Evolutionary conservation across 2,113 vertebrate species (phyloP).

Genomic region (Aleadryas rufinucha): DNA sequence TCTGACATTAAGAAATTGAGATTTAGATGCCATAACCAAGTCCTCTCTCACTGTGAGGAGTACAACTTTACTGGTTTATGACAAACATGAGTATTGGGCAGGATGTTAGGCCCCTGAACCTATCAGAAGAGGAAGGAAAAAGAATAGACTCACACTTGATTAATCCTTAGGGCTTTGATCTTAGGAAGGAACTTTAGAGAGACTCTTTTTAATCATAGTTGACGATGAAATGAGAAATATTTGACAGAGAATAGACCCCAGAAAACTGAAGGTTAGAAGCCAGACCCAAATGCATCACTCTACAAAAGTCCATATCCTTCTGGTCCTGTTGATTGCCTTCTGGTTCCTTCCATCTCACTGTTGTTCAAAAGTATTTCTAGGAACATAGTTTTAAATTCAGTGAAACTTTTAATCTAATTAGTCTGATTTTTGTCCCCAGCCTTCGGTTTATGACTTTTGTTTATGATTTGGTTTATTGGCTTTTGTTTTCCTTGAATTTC

Average conservation of each 20-base stretch:
- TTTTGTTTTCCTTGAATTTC: not conserved
- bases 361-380: not conserved
- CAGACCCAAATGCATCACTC: not conserved
- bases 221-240: not conserved
- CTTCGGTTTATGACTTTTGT: not conserved
- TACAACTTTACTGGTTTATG: not conserved
- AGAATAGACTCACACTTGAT: not conserved
- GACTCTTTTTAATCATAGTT: not conserved
- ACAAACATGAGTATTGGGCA: not conserved
- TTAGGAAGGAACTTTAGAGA: not conserved
- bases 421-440: not conserved
- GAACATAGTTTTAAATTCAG: not conserved
- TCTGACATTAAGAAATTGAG: not conserved
- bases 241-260: not conserved
- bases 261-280: not conserved
- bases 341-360: not conserved
- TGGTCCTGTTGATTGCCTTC: not conserved
- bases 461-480: not conserved
- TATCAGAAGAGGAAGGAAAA: not conserved
- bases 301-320: not conserved
- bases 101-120: not conserved
- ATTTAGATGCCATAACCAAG: not conserved
- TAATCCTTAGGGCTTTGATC: not conserved
- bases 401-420: not conserved
- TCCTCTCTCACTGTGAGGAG: not conserved